A percentile compares a stretch with the other conserved stretches of the same genome.
These are phyloP conservation scores for Prenolepis imparis DNA, from an alignment of 2,888 invertebrate genomes.

Conservation along the genomic window DNA sequence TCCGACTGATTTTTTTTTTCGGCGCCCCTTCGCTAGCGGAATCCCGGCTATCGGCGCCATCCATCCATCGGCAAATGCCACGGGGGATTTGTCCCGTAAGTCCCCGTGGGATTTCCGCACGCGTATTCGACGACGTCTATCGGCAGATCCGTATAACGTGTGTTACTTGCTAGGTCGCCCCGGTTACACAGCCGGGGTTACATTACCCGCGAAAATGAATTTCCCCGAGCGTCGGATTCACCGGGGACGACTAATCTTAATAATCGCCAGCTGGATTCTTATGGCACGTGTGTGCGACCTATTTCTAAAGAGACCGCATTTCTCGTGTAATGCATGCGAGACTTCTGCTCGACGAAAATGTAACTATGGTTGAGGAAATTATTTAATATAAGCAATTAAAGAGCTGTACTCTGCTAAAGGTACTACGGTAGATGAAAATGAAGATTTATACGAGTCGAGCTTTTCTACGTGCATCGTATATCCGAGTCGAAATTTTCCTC, in stretches of 20 bases:
- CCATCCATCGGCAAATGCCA: conserved; percentile 55
- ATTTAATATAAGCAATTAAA: conserved; percentile 21
- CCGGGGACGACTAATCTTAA: neutral
- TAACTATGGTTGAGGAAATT: conserved; percentile 2
- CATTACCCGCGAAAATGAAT: conserved; percentile 39
- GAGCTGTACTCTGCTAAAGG: neutral
- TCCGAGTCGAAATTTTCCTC: neutral
- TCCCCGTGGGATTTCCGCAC: conserved; percentile 45
- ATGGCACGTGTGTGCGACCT: neutral
- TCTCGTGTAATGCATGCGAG: neutral
- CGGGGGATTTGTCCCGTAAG: conserved; percentile 60
- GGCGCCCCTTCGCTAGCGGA: conserved; percentile 44
- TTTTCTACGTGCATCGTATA: neutral
- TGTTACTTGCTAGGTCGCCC: conserved; percentile 6
- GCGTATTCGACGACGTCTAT: conserved; percentile 42
- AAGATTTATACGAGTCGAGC: conserved; percentile 4
- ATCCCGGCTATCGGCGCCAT: conserved; percentile 53
- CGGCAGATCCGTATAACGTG: conserved; percentile 33
- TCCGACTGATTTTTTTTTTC: conserved; percentile 37
- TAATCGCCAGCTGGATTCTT: conserved; percentile 19
- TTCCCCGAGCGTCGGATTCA: neutral
- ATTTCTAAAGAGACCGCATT: neutral
- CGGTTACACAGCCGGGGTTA: conserved; percentile 4
- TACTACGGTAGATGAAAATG: neutral
- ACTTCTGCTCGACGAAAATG: neutral